These are phyloP conservation scores for Zoanthus gigantus DNA, from an alignment of 92 coral and sea anemone genomes.

Conservation along the genomic window DNA sequence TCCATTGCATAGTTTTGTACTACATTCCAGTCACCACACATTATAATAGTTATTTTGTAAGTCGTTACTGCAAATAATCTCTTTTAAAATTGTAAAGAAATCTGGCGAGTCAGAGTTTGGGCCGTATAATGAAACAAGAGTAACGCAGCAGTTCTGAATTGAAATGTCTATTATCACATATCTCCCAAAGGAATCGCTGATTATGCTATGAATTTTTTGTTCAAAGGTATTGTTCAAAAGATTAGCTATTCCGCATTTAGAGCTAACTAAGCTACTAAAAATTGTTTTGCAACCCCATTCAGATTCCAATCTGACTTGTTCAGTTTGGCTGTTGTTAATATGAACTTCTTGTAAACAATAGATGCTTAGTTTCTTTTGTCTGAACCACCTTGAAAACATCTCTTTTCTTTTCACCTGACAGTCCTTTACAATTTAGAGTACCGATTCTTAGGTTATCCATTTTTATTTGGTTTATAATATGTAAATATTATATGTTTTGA, in stretches of 20 bases:
- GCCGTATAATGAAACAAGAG: constrained; percentile 1
- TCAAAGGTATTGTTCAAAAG: constrained; percentile 21
- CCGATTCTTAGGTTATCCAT: no score
- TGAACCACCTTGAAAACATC: neutral
- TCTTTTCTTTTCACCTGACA: constrained; percentile 3
- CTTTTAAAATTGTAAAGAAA: neutral
- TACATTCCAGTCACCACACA: constrained; percentile 28
- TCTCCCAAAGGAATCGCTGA: neutral
- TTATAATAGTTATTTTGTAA: constrained; percentile 1
- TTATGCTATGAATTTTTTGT: neutral
- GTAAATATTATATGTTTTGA: neutral
- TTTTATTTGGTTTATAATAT: neutral
- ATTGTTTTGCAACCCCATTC: constrained; percentile 20
- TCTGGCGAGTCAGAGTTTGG: constrained; percentile 12
- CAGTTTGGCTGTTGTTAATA: neutral
- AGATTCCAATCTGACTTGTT: constrained; percentile 8
- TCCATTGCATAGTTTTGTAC: constrained; percentile 4
- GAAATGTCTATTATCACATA: neutral
- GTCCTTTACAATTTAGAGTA: neutral
- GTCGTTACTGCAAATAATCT: neutral
- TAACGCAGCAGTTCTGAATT: neutral
- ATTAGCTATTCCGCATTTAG: constrained; percentile 2
- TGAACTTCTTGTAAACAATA: constrained; percentile 29
- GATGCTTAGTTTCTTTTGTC: constrained; percentile 18
- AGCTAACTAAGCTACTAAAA: neutral